A percentile compares a stretch with the other conserved stretches of the same genome.
These are phyloP conservation scores for Ernsta delagoae DNA, from an alignment of 2,888 invertebrate genomes.

Conservation along the genomic window DNA sequence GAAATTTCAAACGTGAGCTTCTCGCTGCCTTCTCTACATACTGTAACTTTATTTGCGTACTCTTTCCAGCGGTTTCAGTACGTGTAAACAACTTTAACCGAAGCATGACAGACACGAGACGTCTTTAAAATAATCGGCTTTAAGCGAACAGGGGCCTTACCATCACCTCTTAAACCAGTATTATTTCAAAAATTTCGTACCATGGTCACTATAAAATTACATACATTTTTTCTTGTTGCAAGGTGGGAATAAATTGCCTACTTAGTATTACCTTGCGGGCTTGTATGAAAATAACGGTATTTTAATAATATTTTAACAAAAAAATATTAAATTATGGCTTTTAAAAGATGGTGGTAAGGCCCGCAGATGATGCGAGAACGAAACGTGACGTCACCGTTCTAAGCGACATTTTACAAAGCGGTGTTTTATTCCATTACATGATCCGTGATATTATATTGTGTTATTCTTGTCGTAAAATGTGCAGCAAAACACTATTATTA, in stretches of 20 bases:
- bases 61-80: constrained; percentile 26
- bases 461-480: not conserved
- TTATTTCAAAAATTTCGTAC: too few relatives aligned
- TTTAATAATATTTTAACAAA: too few relatives aligned
- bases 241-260: too few relatives aligned
- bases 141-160: not conserved
- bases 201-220: too few relatives aligned
- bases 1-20: constrained; percentile 25
- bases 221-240: too few relatives aligned
- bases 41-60: constrained; percentile 28
- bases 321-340: too few relatives aligned
- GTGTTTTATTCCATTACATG: not conserved
- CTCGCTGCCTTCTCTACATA: not conserved
- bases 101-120: constrained; percentile 23
- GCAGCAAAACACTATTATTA: too few relatives aligned
- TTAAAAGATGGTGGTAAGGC: too few relatives aligned
- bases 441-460: not conserved
- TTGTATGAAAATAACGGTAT: too few relatives aligned
- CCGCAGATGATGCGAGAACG: not conserved
- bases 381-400: not conserved
- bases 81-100: constrained; percentile 27
- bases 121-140: constrained; percentile 27
- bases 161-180: too few relatives aligned
- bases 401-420: not conserved
- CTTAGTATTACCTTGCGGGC: too few relatives aligned